Evolutionary conservation across 1,140 invertebrate species (phyloP).

Genomic region (Achatina immaculata): DNA sequence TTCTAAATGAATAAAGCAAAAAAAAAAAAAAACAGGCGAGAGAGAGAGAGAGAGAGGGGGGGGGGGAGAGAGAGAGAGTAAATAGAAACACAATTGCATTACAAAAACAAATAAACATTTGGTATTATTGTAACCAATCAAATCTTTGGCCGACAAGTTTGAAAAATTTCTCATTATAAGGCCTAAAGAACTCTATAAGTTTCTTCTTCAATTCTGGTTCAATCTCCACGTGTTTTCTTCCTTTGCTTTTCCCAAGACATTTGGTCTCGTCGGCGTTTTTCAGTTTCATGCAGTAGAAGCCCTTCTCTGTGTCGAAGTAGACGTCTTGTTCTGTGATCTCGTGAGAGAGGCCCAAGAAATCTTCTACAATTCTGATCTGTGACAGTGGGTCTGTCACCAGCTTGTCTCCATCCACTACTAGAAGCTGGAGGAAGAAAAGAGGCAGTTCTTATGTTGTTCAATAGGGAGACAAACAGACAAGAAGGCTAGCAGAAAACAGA

Average conservation of each 20-base stretch:
- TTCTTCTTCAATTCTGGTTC: conserved; percentile 80
- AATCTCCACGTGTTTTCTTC: conserved; percentile 89
- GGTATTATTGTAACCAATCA: conserved; percentile 52
- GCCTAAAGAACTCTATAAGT: conserved; percentile 88
- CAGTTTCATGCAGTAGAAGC: conserved; percentile 25
- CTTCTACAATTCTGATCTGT: conserved; percentile 63
- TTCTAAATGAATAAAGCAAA: no score
- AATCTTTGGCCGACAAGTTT: conserved; percentile 62
- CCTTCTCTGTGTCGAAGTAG: conserved; percentile 28
- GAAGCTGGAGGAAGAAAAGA: conserved; percentile 6
- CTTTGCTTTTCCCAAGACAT: conserved; percentile 93
- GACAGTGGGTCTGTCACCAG: conserved; percentile 62
- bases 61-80: no score
- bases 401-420: conserved; percentile 65
- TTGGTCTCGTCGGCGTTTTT: conserved; percentile 34
- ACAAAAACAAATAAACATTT: no score
- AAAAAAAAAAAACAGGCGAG: no score
- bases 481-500: background rate
- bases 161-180: conserved; percentile 79
- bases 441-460: background rate
- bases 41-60: no score
- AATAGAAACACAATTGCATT: no score
- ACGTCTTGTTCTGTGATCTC: conserved; percentile 49
- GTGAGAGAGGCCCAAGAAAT: conserved; percentile 64
- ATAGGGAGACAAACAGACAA: background rate